Evolutionary conservation across 2,113 vertebrate genomes (phyloP).

Genomic region (Cathartes aura): DNA sequence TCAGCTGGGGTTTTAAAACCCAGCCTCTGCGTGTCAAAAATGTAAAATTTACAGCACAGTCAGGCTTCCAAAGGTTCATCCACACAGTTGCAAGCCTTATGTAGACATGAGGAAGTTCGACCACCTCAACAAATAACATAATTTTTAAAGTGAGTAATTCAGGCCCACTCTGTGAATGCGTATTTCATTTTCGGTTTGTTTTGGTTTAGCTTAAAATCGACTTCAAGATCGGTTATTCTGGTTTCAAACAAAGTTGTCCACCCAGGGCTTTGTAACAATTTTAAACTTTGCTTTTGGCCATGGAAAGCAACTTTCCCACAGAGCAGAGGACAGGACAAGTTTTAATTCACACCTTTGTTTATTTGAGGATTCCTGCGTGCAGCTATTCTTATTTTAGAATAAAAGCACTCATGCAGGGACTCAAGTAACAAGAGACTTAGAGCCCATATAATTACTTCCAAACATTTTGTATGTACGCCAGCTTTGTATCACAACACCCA

Average conservation of each 20-base stretch:
- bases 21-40: neutral
- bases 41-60: neutral
- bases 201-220: neutral
- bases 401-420: neutral
- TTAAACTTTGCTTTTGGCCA: neutral
- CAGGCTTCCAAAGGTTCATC: neutral
- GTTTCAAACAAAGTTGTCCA: neutral
- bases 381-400: neutral
- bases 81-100: neutral
- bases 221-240: neutral
- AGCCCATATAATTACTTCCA: neutral
- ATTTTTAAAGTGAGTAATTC: neutral
- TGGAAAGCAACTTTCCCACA: neutral
- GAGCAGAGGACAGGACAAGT: neutral
- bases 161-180: neutral
- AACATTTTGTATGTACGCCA: neutral
- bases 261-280: neutral
- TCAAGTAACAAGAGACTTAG: neutral
- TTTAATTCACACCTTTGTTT: constrained; percentile 21
- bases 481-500: neutral
- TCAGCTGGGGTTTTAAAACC: neutral
- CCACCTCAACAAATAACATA: neutral
- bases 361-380: neutral
- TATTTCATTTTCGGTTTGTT: neutral
- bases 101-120: neutral